Percentiles rank a stretch among this genome's conserved stretches.
Conservation (phyloP, 2,888 invertebrate genomes). For the Pyrrhosoma nymphula region DNA sequence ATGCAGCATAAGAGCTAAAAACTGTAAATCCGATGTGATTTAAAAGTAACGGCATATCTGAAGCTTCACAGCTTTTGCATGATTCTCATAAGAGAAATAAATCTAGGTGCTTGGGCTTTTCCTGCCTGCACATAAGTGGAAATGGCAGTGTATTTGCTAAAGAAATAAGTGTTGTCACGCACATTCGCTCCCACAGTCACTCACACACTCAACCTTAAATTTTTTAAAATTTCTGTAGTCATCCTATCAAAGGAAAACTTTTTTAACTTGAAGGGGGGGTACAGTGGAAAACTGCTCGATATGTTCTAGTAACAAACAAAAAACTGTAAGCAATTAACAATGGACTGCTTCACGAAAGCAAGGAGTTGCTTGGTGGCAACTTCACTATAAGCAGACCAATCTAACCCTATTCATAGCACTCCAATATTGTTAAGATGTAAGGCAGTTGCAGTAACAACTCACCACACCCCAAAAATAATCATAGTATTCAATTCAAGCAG, state of each 20-base stretch:
- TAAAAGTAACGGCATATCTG: conserved; percentile 39
- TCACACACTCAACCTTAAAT: conserved; percentile 45
- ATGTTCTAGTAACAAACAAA: conserved; percentile 63
- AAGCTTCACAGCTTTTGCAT: conserved; percentile 51
- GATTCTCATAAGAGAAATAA: conserved; percentile 64
- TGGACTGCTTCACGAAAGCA: conserved; percentile 61
- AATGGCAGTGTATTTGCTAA: conserved; percentile 69
- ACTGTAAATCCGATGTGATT: conserved; percentile 45
- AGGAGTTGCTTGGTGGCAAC: conserved; percentile 28
- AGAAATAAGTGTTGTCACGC: conserved; percentile 68
- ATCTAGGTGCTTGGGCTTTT: conserved; percentile 61
- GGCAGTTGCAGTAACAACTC: conserved; percentile 66
- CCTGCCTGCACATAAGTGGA: conserved; percentile 68
- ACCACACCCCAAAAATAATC: conserved; percentile 51
- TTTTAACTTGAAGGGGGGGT: conserved; percentile 58
- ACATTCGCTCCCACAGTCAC: conserved; percentile 69
- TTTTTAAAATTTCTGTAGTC: conserved; percentile 66
- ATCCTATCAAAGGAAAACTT: conserved; percentile 61
- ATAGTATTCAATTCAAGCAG: conserved; percentile 21
- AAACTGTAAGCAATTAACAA: conserved; percentile 62
- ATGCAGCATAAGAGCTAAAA: conserved; percentile 52
- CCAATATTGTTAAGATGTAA: conserved; percentile 60
- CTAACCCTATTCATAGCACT: conserved; percentile 64
- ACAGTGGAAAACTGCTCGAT: conserved; percentile 65
- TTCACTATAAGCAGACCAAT: conserved; percentile 64